Evolutionary conservation across 2,797 vertebrate genomes (phyloP).

Genomic region (Acanthiza pusilla): DNA sequence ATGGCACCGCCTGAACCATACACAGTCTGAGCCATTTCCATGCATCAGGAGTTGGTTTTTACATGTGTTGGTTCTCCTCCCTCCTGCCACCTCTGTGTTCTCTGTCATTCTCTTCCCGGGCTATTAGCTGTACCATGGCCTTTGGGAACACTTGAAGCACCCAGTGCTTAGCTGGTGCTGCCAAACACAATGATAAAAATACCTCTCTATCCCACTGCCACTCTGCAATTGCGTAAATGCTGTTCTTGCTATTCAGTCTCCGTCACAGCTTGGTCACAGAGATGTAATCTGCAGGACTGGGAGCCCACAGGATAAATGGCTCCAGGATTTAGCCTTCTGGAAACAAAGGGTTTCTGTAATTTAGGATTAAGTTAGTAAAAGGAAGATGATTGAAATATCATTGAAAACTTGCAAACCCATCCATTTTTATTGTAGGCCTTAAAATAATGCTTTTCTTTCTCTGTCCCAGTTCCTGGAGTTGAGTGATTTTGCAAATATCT

Average conservation of each 20-base stretch:
- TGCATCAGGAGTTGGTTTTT: accelerated
- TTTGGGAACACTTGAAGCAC: not conserved
- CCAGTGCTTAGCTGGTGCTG: not conserved
- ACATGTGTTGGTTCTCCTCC: not conserved
- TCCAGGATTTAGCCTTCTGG: not conserved
- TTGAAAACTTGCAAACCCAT: not conserved
- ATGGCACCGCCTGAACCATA: accelerated
- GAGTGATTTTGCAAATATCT: not conserved
- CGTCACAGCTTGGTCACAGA: not conserved
- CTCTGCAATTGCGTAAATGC: not conserved
- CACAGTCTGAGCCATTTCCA: not conserved
- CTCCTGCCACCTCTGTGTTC: not conserved
- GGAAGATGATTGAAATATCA: not conserved
- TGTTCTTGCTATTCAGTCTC: not conserved
- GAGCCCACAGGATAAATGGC: not conserved
- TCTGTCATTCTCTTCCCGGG: not conserved
- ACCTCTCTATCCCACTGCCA: not conserved
- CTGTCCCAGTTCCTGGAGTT: not conserved
- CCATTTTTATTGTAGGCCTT: not conserved
- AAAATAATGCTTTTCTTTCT: not conserved
- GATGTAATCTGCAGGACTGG: not conserved
- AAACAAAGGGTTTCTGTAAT: not conserved
- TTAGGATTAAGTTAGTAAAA: not conserved
- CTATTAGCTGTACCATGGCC: not conserved
- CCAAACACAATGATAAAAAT: not conserved